Evolutionary conservation across 1,140 invertebrate species (phyloP).

Genomic region (Heliconius hermathena): DNA sequence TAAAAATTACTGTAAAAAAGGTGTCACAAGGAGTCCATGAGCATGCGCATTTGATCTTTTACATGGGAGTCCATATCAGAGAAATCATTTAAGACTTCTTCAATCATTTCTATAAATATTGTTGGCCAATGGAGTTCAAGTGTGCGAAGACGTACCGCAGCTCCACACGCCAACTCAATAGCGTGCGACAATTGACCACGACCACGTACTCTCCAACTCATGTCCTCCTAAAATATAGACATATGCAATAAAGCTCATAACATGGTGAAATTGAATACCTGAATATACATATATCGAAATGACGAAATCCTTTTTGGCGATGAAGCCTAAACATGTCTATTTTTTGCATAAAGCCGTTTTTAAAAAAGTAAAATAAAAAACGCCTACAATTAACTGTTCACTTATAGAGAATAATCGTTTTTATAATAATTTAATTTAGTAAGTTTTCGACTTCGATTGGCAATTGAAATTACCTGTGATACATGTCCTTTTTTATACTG

Average conservation of each 20-base stretch:
- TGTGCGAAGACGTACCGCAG: slow-evolving; percentile 87
- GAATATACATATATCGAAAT: too few relatives aligned
- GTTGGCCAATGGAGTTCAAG: slow-evolving; percentile 88
- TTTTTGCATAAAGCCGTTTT: too few relatives aligned
- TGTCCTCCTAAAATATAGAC: slow-evolving; percentile 83
- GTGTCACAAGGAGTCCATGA: slow-evolving; percentile 57
- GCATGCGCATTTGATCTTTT: slow-evolving; percentile 82
- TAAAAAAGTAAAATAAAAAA: too few relatives aligned
- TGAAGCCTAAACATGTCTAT: too few relatives aligned
- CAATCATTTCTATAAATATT: slow-evolving; percentile 88
- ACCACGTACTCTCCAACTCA: slow-evolving; percentile 86
- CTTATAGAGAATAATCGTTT: neutral
- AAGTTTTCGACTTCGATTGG: neutral
- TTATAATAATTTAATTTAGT: neutral
- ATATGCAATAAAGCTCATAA: neutral
- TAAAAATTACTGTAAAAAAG: neutral
- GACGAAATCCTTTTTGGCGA: too few relatives aligned
- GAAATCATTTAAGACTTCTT: slow-evolving; percentile 89
- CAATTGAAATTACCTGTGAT: slow-evolving; percentile 79
- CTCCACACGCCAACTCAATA: slow-evolving; percentile 87
- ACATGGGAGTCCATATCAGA: slow-evolving; percentile 89
- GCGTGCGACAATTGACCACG: slow-evolving; percentile 85
- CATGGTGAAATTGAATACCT: neutral
- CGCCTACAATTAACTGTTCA: too few relatives aligned
- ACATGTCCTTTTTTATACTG: slow-evolving; percentile 87